A percentile compares a stretch with the other conserved stretches of the same genome.
Conservation (phyloP, 2,797 vertebrate genomes). For the Sebastes reedi region DNA sequence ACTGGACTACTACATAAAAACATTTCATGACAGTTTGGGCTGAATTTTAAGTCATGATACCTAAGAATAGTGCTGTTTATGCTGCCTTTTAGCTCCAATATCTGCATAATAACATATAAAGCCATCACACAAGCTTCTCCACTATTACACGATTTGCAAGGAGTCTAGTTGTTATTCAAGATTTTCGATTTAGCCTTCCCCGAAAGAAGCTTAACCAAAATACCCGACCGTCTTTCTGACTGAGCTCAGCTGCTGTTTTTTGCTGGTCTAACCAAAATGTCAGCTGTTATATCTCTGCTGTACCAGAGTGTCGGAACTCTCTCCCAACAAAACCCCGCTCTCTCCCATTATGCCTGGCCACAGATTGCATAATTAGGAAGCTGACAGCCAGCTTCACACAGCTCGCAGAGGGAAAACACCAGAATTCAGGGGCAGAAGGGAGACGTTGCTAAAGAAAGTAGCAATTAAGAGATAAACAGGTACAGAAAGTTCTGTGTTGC, state of each 20-base stretch:
- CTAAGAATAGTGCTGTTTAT: neutral
- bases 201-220: slow-evolving; percentile 47
- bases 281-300: slow-evolving; percentile 19
- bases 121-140: neutral
- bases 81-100: neutral
- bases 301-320: slow-evolving; percentile 12
- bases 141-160: neutral
- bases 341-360: slow-evolving; percentile 25
- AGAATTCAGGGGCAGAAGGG: neutral
- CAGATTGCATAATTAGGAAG: slow-evolving; percentile 38
- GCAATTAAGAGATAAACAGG: neutral
- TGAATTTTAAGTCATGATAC: neutral
- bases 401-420: slow-evolving; percentile 11
- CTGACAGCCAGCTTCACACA: slow-evolving; percentile 28
- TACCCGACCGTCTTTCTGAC: slow-evolving; percentile 3
- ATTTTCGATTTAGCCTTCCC: neutral
- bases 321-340: slow-evolving; percentile 22
- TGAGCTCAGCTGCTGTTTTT: slow-evolving; percentile 30
- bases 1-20: neutral
- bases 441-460: neutral
- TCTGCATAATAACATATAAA: neutral
- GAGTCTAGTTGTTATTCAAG: slow-evolving; percentile 11
- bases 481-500: neutral
- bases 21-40: neutral
- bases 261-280: slow-evolving; percentile 35